These are phyloP conservation scores for Teleopsis dalmanni DNA, from an alignment of 1,140 invertebrate genomes.

Conservation along the genomic window DNA sequence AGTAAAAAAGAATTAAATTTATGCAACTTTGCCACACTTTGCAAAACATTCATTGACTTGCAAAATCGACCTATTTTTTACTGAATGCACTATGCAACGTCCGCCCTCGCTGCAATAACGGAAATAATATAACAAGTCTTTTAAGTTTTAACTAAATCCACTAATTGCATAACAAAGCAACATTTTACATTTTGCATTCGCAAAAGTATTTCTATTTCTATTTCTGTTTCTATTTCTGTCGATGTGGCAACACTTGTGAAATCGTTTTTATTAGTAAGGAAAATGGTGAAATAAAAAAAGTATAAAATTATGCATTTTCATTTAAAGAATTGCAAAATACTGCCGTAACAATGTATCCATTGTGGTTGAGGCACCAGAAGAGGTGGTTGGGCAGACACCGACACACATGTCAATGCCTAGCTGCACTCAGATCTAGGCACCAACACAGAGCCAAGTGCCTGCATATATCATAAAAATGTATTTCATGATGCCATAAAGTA, in stretches of 20 bases:
- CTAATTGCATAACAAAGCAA: slow-evolving; percentile 44
- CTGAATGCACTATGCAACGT: slow-evolving; percentile 1
- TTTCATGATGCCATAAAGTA: no score
- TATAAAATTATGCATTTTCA: no score
- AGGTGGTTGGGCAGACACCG: background rate
- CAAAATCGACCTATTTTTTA: slow-evolving; percentile 21
- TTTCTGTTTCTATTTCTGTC: background rate
- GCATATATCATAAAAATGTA: no score
- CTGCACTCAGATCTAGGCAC: background rate
- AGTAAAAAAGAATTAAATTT: background rate
- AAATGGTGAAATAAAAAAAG: no score
- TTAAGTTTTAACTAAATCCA: slow-evolving; percentile 36
- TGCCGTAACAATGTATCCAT: slow-evolving; percentile 3
- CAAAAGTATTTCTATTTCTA: background rate
- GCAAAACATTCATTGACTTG: slow-evolving; percentile 23
- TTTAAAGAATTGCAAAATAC: no score
- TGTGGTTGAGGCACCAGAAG: background rate
- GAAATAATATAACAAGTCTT: background rate
- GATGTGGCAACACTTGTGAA: background rate
- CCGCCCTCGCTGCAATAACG: background rate
- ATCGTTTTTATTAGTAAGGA: no score
- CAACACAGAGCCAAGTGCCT: background rate
- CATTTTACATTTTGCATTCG: slow-evolving; percentile 15
- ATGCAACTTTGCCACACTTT: slow-evolving; percentile 1
- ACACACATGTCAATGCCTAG: background rate